Base-by-base conservation (phyloP, 2,113 vertebrate species). In the Oreochromis tanganicae region DNA sequence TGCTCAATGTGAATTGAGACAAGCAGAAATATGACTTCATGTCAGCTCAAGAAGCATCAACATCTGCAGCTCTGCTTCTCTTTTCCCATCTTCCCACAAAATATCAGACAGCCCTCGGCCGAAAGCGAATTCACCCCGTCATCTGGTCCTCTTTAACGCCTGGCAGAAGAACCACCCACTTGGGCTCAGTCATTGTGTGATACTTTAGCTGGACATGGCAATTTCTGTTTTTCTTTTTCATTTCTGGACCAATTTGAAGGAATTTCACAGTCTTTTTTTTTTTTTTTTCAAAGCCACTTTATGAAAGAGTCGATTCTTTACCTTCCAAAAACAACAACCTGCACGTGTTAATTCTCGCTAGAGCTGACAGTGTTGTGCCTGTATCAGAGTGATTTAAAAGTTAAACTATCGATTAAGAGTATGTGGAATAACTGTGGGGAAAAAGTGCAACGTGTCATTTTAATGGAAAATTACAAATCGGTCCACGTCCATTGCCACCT, bases 101-200 rank as follows among this genome's bases (percentile, higher is more conserved):
- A 63, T 79, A 85, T 91, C 80, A 14, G 87, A 95, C 94, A 89
- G 68, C 83, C 55, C 14, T 59, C 56, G 17, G 71, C 79, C 81
- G 61, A 92, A 92, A 92, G 88, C 83, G 84, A 89, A 85, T 91
- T 87, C 10, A 14, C 46, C 55, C 61, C 81, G 52, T 96, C 94
- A 94, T 94, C 94, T 95, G 95, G 88, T 94, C 88, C 89, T 94
- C 89, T 59, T 95, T 92, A 93, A 86, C 89, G 87, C 87, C 78
- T 32, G 16, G 12, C 83, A 48, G 17, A 38, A 46, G 85, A 90
- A 73, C 86, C 79, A 52, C 89, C 90, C 79, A 29, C 80, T 82
- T 85, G 80, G 80, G 68, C 75, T 82, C 63, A 29, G 81, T 71
- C 55, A 54, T 89, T 36, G 66, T 91, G 34, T 75, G 85, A 90